Conservation (phyloP, 2,888 invertebrate species). For the Eupithecia dodoneata region DNA sequence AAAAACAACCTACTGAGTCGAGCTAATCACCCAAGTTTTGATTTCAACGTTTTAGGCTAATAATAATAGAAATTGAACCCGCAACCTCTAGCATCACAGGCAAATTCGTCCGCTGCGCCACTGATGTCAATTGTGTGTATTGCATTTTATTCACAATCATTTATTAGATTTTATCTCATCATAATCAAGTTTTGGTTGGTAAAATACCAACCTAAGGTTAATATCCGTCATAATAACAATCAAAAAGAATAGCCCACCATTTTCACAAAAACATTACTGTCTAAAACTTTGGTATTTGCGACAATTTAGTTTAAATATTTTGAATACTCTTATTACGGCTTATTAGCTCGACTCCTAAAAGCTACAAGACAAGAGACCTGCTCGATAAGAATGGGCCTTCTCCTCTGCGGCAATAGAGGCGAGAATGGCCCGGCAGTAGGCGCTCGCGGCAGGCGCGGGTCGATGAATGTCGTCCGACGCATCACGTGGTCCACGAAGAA, state of each 20-base stretch:
- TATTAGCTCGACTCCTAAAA: conserved; percentile 22
- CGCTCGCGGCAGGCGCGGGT: conserved; percentile 96
- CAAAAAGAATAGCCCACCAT: too few species aligned
- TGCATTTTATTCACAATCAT: background rate
- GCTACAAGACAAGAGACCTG: conserved; percentile 51
- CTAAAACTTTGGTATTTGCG: background rate
- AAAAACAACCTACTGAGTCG: conserved; percentile 36
- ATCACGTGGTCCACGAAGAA: conserved; percentile 98
- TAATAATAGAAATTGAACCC: too few species aligned
- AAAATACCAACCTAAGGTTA: too few species aligned
- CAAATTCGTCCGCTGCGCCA: background rate
- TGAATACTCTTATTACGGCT: background rate
- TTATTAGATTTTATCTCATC: background rate
- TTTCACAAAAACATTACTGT: too few species aligned
- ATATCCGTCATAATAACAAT: too few species aligned
- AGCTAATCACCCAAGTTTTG: conserved; percentile 11
- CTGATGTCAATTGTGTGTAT: background rate
- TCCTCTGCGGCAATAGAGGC: conserved; percentile 71
- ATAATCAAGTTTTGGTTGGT: background rate
- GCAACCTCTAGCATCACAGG: background rate
- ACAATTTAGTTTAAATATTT: background rate
- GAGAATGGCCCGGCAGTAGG: conserved; percentile 83
- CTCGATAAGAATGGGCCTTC: conserved; percentile 69
- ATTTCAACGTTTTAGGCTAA: too few species aligned
- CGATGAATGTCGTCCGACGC: conserved; percentile 97